Evolutionary conservation across 2,888 invertebrate genomes (phyloP).

Genomic region (Dolichomitus sp.): DNA sequence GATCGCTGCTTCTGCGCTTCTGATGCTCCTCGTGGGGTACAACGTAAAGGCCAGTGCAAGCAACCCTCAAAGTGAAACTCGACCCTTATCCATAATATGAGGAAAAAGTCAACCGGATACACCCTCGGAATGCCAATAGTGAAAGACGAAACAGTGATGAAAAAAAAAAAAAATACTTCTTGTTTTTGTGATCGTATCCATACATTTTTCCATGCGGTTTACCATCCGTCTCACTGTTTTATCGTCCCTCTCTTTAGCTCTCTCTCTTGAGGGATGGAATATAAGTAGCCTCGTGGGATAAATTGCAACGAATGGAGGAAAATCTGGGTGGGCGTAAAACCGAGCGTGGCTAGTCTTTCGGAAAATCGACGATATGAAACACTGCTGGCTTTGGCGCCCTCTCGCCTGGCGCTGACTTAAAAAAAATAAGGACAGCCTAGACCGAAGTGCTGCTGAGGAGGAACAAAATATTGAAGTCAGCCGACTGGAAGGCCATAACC

Average conservation of each 20-base stretch:
- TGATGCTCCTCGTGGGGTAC: constrained; percentile 1
- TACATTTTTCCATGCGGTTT: constrained; percentile 63
- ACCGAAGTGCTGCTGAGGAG: constrained; percentile 64
- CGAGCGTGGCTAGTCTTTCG: constrained; percentile 77
- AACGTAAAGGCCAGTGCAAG: constrained; percentile 33
- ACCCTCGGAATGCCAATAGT: constrained; percentile 77
- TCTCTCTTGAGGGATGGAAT: constrained; percentile 63
- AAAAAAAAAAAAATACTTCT: constrained; percentile 52
- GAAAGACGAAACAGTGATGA: constrained; percentile 65
- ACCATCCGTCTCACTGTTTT: constrained; percentile 34
- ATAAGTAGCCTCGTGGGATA: constrained; percentile 62
- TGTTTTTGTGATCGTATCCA: constrained; percentile 53
- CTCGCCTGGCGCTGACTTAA: constrained; percentile 65
- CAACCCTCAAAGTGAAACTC: constrained; percentile 64
- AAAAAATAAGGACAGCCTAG: constrained; percentile 62
- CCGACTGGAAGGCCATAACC: constrained; percentile 76
- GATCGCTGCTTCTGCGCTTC: constrained; percentile 29
- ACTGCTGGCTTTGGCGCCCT: constrained; percentile 71
- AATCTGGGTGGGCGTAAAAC: constrained; percentile 56
- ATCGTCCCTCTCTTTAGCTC: constrained; percentile 50
- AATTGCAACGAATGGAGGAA: constrained; percentile 62
- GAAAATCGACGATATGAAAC: constrained; percentile 85
- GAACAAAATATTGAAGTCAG: constrained; percentile 79
- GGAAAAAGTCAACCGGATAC: constrained; percentile 68
- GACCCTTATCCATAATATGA: constrained; percentile 53